Evolutionary conservation across 2,113 vertebrate species (phyloP).

Genomic region (Merops nubicus): DNA sequence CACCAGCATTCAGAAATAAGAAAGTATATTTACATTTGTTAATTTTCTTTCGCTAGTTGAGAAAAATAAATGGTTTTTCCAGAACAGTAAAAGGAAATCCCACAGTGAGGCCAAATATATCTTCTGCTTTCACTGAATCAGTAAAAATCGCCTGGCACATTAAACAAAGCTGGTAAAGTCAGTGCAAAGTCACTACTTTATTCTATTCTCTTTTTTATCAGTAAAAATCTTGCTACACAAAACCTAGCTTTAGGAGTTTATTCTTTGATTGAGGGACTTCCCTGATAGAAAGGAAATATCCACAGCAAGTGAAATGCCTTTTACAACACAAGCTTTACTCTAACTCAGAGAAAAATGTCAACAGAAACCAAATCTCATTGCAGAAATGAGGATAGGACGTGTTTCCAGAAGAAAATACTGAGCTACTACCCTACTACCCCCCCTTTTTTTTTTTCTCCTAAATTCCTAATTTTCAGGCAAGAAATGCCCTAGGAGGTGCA

Average conservation of each 20-base stretch:
- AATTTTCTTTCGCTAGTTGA: background rate
- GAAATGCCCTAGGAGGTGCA: background rate
- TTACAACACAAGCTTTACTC: background rate
- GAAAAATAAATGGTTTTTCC: background rate
- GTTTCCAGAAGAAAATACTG: background rate
- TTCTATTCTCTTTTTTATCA: background rate
- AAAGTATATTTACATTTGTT: background rate
- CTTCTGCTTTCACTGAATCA: background rate
- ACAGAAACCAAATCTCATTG: background rate
- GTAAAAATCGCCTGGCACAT: background rate
- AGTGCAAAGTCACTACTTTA: background rate
- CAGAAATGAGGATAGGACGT: background rate
- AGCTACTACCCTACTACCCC: background rate
- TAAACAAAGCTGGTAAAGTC: background rate
- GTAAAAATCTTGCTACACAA: background rate
- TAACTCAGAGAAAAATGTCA: background rate
- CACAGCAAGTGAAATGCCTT: background rate
- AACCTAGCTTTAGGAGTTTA: background rate
- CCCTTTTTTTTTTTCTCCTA: fast-evolving
- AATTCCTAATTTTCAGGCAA: background rate
- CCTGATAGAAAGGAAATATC: background rate
- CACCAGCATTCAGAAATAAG: background rate
- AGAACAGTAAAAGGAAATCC: background rate
- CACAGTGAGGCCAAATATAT: background rate
- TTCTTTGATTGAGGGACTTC: background rate